Evolutionary conservation across 1,140 invertebrate species (phyloP).

Genomic region (Nymphalis io): DNA sequence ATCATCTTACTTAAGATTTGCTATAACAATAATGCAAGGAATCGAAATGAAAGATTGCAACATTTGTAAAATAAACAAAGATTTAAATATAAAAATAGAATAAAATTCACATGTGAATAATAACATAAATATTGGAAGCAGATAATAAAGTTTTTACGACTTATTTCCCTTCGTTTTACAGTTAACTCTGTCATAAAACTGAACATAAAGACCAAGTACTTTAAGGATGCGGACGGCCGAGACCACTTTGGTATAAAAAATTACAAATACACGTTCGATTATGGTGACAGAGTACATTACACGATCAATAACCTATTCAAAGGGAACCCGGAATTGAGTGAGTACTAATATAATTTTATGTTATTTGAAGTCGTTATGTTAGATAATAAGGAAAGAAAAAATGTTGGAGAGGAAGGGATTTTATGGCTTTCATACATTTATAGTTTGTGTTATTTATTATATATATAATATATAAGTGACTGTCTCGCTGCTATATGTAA

Average conservation of each 20-base stretch:
- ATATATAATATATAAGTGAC: too few species aligned
- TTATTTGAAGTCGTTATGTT: neutral
- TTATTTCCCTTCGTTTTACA: conserved; percentile 47
- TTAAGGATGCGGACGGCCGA: conserved; percentile 64
- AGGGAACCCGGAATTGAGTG: conserved; percentile 73
- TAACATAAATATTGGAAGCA: conserved; percentile 10
- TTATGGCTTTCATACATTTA: too few species aligned
- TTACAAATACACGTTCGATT: conserved; percentile 72
- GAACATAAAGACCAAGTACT: conserved; percentile 74
- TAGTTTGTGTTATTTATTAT: too few species aligned
- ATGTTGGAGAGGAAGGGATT: too few species aligned
- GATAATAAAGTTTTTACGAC: conserved; percentile 30
- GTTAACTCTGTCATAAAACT: conserved; percentile 73
- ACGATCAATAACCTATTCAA: conserved; percentile 74
- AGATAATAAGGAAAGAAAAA: too few species aligned
- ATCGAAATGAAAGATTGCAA: neutral
- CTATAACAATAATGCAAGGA: neutral
- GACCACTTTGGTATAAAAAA: conserved; percentile 74
- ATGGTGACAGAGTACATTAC: conserved; percentile 71
- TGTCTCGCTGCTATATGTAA: too few species aligned
- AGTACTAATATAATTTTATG: conserved; percentile 43
- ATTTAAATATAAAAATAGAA: neutral
- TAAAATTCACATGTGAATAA: neutral
- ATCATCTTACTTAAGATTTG: neutral
- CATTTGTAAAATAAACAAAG: neutral